Evolutionary conservation across 2,888 invertebrate species (phyloP).

Genomic region (Drepanosiphum platanoidis): DNA sequence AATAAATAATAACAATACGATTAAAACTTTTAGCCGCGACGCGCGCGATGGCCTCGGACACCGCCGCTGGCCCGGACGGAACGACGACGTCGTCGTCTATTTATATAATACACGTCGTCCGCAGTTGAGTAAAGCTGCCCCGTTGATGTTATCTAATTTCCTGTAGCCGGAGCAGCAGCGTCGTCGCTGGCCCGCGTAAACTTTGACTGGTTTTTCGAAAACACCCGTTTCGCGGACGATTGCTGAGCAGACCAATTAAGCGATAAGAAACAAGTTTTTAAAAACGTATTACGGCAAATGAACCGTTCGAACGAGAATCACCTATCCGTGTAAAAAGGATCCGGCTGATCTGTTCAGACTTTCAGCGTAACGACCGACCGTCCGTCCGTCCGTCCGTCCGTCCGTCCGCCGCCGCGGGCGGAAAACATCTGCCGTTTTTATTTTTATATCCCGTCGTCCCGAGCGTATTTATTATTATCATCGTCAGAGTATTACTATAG

Average conservation of each 20-base stretch:
- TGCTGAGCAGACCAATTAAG: conserved; percentile 32
- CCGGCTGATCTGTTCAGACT: conserved; percentile 10
- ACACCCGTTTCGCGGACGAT: conserved; percentile 34
- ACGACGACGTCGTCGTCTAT: not conserved
- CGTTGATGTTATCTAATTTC: conserved; percentile 31
- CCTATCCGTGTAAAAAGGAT: conserved; percentile 34
- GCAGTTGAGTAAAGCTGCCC: not conserved
- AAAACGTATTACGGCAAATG: conserved; percentile 31
- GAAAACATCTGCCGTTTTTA: conserved; percentile 40
- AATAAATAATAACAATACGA: too few species aligned
- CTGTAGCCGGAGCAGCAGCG: not conserved
- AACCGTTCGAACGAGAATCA: conserved; percentile 24
- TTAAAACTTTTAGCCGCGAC: not conserved
- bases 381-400: too few species aligned
- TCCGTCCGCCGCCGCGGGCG: not conserved
- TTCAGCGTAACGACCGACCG: not conserved
- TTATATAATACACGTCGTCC: not conserved
- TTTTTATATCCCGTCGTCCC: not conserved
- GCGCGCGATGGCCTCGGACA: not conserved
- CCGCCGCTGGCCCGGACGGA: too few species aligned
- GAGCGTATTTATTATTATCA: not conserved
- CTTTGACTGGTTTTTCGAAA: conserved; percentile 24
- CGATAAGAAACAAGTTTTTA: conserved; percentile 40
- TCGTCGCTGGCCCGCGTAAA: not conserved
- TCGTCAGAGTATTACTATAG: not conserved